Conservation (phyloP, 2,797 vertebrate genomes). For the Adrianichthys oophorus region DNA sequence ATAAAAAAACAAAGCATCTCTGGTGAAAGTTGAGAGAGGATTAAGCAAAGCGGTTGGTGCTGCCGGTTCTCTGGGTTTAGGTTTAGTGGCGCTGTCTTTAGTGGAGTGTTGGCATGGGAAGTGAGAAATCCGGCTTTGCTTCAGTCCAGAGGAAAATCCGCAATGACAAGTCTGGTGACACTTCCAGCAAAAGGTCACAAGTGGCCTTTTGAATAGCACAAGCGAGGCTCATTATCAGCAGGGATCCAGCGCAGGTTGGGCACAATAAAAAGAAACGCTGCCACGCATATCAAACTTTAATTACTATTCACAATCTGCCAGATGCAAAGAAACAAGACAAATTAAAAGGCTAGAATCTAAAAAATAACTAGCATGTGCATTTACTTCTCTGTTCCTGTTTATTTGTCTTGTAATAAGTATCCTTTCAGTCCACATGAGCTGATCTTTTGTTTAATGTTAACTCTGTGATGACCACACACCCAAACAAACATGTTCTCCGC, state of each 20-base stretch:
- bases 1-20: slow-evolving; percentile 5
- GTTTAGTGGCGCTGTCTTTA: slow-evolving; percentile 31
- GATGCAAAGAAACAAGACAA: not conserved
- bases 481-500: slow-evolving; percentile 53
- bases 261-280: slow-evolving; percentile 13
- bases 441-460: slow-evolving; percentile 50
- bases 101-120: slow-evolving; percentile 53
- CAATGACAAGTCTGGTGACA: slow-evolving; percentile 58
- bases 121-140: slow-evolving; percentile 63
- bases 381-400: slow-evolving; percentile 2
- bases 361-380: not conserved
- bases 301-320: too few species aligned
- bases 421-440: slow-evolving; percentile 20
- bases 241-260: slow-evolving; percentile 18
- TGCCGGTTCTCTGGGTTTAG: slow-evolving; percentile 43
- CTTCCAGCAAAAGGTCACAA: slow-evolving; percentile 67
- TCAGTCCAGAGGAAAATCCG: slow-evolving; percentile 55
- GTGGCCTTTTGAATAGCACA: slow-evolving; percentile 52
- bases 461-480: slow-evolving; percentile 41
- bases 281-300: slow-evolving; percentile 3
- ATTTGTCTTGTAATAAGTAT: slow-evolving; percentile 25
- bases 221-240: slow-evolving; percentile 42
- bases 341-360: not conserved
- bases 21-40: slow-evolving; percentile 30
- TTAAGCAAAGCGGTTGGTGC: slow-evolving; percentile 43